These are phyloP conservation scores for Drosophila emarginata DNA, from an alignment of 2,888 invertebrate species.

Conservation along the genomic window DNA sequence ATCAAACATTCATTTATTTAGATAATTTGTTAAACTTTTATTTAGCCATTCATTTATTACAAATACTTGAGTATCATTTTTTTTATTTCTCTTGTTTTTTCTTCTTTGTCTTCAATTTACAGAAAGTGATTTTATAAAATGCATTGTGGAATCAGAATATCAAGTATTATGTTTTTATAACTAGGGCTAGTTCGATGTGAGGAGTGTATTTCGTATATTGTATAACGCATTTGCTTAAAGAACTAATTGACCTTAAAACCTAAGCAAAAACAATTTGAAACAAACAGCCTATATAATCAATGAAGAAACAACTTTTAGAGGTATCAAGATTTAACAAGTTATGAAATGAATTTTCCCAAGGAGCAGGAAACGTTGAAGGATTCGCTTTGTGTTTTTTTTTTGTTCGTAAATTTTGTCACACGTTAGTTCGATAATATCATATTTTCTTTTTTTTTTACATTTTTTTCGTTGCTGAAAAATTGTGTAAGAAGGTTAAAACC, in stretches of 20 bases:
- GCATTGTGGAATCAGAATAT: constrained; percentile 25
- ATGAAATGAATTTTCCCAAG: not conserved
- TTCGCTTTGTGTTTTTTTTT: constrained; percentile 33
- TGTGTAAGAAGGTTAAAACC: constrained; percentile 18
- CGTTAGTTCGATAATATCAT: constrained; percentile 35
- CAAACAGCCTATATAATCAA: constrained; percentile 76
- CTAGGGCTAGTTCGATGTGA: constrained; percentile 43
- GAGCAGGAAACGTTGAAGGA: constrained; percentile 16
- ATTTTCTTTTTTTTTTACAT: not conserved
- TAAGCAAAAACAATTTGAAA: constrained; percentile 75
- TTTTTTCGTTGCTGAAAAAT: constrained; percentile 2
- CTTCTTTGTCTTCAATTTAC: constrained; percentile 37
- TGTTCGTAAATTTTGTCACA: constrained; percentile 72
- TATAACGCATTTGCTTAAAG: constrained; percentile 74
- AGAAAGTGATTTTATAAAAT: constrained; percentile 61
- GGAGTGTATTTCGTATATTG: constrained; percentile 30
- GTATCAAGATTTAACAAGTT: constrained; percentile 66
- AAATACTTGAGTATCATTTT: constrained; percentile 64
- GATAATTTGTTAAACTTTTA: constrained; percentile 56
- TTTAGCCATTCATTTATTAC: constrained; percentile 55
- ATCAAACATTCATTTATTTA: not conserved
- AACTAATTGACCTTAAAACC: constrained; percentile 60
- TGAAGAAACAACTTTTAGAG: constrained; percentile 59
- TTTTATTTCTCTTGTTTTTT: constrained; percentile 37
- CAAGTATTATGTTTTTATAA: constrained; percentile 28